Evolutionary conservation across 1,140 invertebrate species (phyloP).

Genomic region (Potamilus streckersoni): DNA sequence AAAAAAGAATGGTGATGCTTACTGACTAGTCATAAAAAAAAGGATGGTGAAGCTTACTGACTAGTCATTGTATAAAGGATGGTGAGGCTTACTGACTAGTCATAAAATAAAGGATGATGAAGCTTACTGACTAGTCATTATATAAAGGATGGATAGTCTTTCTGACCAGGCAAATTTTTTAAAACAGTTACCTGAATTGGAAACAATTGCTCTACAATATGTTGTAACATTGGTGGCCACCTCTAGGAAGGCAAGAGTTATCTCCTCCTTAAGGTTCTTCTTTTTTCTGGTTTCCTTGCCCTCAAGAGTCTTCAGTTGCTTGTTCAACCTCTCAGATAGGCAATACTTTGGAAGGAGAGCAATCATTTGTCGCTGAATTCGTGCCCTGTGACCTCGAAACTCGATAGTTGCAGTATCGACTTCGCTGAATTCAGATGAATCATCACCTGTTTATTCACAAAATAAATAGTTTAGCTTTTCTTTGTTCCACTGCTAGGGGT

Average conservation of each 20-base stretch:
- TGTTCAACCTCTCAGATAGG: slow-evolving; percentile 57
- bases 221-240: slow-evolving; percentile 59
- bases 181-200: slow-evolving; percentile 48
- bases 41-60: no score
- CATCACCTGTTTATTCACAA: slow-evolving; percentile 29
- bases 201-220: slow-evolving; percentile 58
- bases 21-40: no score
- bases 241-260: slow-evolving; percentile 54
- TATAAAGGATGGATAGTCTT: no score
- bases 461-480: no score
- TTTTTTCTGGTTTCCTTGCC: slow-evolving; percentile 58
- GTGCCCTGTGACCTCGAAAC: slow-evolving; percentile 57
- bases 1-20: no score
- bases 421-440: slow-evolving; percentile 46
- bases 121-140: no score
- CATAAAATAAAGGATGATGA: no score
- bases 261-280: slow-evolving; percentile 42
- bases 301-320: slow-evolving; percentile 51
- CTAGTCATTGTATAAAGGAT: no score
- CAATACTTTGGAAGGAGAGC: slow-evolving; percentile 78
- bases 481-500: no score
- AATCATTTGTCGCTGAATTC: slow-evolving; percentile 75
- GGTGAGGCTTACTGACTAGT: no score
- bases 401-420: slow-evolving; percentile 59
- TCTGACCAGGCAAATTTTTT: not conserved